These are phyloP conservation scores for Oncorhynchus keta DNA, from an alignment of 2,113 vertebrate genomes.

Conservation along the genomic window DNA sequence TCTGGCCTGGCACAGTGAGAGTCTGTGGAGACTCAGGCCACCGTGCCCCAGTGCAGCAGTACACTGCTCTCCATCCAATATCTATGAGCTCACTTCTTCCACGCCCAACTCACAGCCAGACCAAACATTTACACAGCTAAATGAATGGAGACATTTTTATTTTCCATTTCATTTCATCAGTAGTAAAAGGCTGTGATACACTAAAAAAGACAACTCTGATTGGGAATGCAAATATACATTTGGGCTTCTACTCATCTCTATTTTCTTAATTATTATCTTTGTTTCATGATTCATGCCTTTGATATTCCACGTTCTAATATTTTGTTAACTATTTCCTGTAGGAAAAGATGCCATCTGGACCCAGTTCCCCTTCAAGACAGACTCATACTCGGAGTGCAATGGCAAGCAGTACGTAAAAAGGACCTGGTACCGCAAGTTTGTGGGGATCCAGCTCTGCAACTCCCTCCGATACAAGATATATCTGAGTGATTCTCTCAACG, in stretches of 20 bases:
- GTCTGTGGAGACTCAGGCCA: slow-evolving; percentile 28
- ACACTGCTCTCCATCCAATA: slow-evolving; percentile 27
- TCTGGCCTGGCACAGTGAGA: slow-evolving; percentile 9
- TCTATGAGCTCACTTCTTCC: slow-evolving; percentile 53
- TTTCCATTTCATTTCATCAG: slow-evolving; percentile 1
- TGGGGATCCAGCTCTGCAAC: slow-evolving; percentile 94
- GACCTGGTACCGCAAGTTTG: slow-evolving; percentile 98
- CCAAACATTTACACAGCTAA: slow-evolving; percentile 55
- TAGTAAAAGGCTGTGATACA: slow-evolving; percentile 9
- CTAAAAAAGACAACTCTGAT: background rate
- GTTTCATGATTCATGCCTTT: background rate
- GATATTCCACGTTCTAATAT: background rate
- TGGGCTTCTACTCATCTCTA: too few relatives aligned
- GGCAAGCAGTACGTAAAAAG: slow-evolving; percentile 94
- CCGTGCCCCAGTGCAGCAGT: slow-evolving; percentile 3
- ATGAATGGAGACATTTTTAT: slow-evolving; percentile 19
- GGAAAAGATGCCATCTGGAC: slow-evolving; percentile 98
- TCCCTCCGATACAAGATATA: slow-evolving; percentile 98
- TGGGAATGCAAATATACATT: background rate
- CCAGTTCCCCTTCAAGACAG: slow-evolving; percentile 87
- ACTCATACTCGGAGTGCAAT: slow-evolving; percentile 89
- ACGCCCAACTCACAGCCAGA: slow-evolving; percentile 39
- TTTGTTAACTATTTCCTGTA: slow-evolving; percentile 24
- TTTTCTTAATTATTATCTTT: slow-evolving; percentile 2
- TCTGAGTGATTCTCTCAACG: slow-evolving; percentile 89